Base-by-base conservation (phyloP, 1,140 invertebrate species). In the Drosophila nasuta region DNA sequence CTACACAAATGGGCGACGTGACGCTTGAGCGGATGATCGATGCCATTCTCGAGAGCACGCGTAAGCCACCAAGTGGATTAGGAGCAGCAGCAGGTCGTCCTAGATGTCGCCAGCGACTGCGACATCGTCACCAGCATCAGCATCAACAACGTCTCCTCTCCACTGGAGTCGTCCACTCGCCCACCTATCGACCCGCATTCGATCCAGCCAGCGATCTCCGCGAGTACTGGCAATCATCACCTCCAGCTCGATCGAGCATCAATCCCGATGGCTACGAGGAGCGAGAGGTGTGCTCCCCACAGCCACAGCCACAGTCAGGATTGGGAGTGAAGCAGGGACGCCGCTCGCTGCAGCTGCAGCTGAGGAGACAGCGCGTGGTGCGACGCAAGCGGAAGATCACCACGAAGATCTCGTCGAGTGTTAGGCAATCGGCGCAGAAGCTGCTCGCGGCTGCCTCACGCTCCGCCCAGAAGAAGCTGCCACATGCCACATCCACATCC, bases 11-110 rank as follows among this genome's bases (percentile, higher is more conserved):
- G 91, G 90, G 90, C n/a, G 91, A 92, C 54, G 79, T 83, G 17
- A 92, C 91, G 8, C 63, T 92, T 54, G 91, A 92, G 63, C 82
- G 85, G 20, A 92, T 92, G 92, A 92, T 92, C 60, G 91, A 92
- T 58, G 91, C 91, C 25, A 92, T 92, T 8, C 60, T 92, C 13
- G 82, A 91, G 75, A 92, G 91, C 72, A 90, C 85, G 11, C 83
- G 79, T 11, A 91, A 81, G 72, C 7, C 65, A 33, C 43, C 75
- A 70, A 43, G 43, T 7, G 28, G 28, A 49, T 13, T 13, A 30
- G 28, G 43, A 60, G 59, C 10, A 43, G 33, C 15, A 17, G 57
- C 20, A 46, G 54, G 13, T 15, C 57, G 57, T 3, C 43, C 11
- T 13, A 45, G 41, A 2, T 45, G 41, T 45, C 57, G 57, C 17